A percentile compares a stretch with the other conserved stretches of the same genome.
phyloP scores from a whole-genome alignment of 2,113 vertebrate species.

The Ailuropoda melanoleuca region DNA sequence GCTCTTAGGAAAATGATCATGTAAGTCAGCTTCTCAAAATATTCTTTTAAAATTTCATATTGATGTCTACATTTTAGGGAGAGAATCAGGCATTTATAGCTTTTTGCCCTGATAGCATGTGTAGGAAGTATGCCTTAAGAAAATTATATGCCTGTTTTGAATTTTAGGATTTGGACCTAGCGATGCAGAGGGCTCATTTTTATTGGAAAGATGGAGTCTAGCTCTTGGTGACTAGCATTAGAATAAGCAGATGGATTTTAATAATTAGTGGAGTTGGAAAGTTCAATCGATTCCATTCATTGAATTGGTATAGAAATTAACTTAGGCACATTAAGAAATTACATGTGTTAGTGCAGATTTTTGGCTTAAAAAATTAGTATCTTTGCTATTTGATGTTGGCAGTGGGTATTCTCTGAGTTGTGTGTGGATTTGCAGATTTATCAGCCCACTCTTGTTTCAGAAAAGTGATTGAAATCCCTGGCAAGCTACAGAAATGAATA shows the following conservation, averaged over 20 bases:
- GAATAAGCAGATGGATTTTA: constrained; percentile 83
- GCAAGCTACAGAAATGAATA: constrained; percentile 55
- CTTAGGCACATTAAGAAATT: constrained; percentile 78
- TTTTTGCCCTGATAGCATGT: background rate
- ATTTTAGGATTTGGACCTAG: constrained; percentile 58
- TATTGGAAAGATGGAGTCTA: constrained; percentile 79
- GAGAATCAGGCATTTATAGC: background rate
- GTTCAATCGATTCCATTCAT: constrained; percentile 80
- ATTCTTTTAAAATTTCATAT: constrained; percentile 49
- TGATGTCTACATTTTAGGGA: background rate
- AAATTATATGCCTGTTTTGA: constrained; percentile 58
- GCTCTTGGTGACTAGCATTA: constrained; percentile 73
- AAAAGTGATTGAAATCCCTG: constrained; percentile 63
- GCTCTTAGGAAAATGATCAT: constrained; percentile 55
- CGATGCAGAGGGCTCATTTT: constrained; percentile 67
- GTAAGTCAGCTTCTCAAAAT: constrained; percentile 64
- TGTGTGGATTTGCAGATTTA: constrained; percentile 61
- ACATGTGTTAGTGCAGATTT: constrained; percentile 77
- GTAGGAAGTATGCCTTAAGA: constrained; percentile 65
- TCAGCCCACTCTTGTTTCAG: constrained; percentile 38
- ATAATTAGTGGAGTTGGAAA: constrained; percentile 80
- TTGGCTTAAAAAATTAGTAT: constrained; percentile 79
- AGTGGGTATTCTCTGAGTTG: constrained; percentile 48
- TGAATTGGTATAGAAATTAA: constrained; percentile 81
- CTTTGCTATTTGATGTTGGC: constrained; percentile 73